Percentiles rank a stretch among this genome's conserved stretches.
Evolutionary conservation across 2,888 invertebrate species (phyloP).

Genomic region (Cecidostiba fungosa): DNA sequence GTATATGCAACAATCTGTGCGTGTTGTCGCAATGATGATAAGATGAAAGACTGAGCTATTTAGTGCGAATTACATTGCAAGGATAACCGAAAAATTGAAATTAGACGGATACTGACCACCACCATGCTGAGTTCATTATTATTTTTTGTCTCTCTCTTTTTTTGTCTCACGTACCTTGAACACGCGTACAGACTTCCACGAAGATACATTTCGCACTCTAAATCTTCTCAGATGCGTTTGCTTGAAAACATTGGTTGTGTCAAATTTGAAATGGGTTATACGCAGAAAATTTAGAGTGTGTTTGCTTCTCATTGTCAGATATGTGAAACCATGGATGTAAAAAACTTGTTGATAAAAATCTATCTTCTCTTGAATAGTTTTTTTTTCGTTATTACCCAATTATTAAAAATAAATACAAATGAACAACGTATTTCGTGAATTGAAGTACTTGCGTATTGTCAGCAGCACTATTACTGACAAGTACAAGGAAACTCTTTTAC

Average conservation of each 20-base stretch:
- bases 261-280: not conserved
- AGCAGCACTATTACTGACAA: not conserved
- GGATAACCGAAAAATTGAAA: not conserved
- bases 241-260: too few relatives aligned
- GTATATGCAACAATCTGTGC: constrained; percentile 20
- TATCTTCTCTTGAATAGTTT: not conserved
- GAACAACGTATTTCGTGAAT: not conserved
- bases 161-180: not conserved
- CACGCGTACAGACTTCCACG: not conserved
- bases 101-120: constrained; percentile 36
- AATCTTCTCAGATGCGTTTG: not conserved
- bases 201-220: not conserved
- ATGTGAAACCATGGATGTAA: not conserved
- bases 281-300: not conserved
- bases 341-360: not conserved
- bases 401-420: not conserved
- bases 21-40: constrained; percentile 18
- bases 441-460: not conserved
- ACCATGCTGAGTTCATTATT: constrained; percentile 28
- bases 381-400: not conserved
- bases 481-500: not conserved
- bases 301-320: not conserved
- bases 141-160: not conserved
- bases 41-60: constrained; percentile 31
- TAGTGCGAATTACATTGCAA: constrained; percentile 27